Evolutionary conservation across 2,888 invertebrate species (phyloP).

Genomic region (Lordiphosa andalusiaca): DNA sequence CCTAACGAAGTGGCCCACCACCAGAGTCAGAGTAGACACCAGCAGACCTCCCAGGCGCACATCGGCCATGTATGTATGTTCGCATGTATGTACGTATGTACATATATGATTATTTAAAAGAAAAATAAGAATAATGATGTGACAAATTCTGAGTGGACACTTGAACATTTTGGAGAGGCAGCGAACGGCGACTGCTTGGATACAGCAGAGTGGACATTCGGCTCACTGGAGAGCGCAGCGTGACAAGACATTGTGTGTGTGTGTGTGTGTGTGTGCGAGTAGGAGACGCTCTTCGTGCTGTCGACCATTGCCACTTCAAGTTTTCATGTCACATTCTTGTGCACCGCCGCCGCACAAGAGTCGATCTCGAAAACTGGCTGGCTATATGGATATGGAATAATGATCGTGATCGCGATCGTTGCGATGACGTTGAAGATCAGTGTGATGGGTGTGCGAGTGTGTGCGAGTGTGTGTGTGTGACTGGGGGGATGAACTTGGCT

Average conservation of each 20-base stretch:
- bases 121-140: slow-evolving; percentile 77
- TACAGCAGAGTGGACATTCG: slow-evolving; percentile 46
- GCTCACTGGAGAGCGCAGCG: slow-evolving; percentile 36
- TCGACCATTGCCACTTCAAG: slow-evolving; percentile 57
- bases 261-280: slow-evolving; percentile 24
- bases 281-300: slow-evolving; percentile 48
- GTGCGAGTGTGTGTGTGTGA: too few relatives aligned
- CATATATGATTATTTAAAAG: slow-evolving; percentile 68
- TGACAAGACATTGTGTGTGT: slow-evolving; percentile 35
- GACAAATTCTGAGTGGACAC: slow-evolving; percentile 74
- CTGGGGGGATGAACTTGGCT: too few relatives aligned
- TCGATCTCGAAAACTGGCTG: slow-evolving; percentile 30
- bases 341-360: slow-evolving; percentile 53
- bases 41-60: slow-evolving; percentile 59
- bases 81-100: too few relatives aligned
- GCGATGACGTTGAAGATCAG: slow-evolving; percentile 10
- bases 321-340: slow-evolving; percentile 65
- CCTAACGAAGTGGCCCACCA: slow-evolving; percentile 59
- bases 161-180: slow-evolving; percentile 49
- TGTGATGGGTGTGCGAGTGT: too few relatives aligned
- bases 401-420: slow-evolving; percentile 9
- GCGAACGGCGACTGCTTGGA: slow-evolving; percentile 27
- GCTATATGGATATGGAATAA: too few relatives aligned
- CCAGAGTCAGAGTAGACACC: not conserved
- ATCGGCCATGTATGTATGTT: slow-evolving; percentile 39